Percentiles rank a stretch among this genome's conserved stretches.
Conservation (phyloP, 2,797 vertebrate genomes). For the Lutra lutra region DNA sequence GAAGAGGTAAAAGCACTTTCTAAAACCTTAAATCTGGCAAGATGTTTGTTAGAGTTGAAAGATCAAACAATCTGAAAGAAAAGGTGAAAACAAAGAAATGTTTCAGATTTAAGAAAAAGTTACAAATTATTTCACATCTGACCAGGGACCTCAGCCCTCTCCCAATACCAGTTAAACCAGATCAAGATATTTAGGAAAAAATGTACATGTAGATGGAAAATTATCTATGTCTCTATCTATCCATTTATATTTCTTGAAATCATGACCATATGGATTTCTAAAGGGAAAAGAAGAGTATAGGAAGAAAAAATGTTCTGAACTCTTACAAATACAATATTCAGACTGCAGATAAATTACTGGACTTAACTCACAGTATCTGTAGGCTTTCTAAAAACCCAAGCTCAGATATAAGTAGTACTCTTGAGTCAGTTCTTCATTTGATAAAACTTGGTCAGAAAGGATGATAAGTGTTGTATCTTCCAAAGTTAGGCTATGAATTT, state of each 20-base stretch:
- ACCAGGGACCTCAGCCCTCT: not conserved
- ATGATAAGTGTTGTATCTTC: not conserved
- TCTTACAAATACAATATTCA: not conserved
- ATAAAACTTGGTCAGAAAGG: not conserved
- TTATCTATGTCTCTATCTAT: not conserved
- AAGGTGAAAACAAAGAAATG: slow-evolving; percentile 61
- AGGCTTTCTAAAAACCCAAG: not conserved
- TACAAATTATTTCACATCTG: slow-evolving; percentile 45
- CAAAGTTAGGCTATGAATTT: not conserved
- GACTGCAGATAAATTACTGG: not conserved
- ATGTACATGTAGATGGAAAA: not conserved
- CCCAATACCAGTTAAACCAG: not conserved
- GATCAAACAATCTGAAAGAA: slow-evolving; percentile 66
- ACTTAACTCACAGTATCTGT: not conserved
- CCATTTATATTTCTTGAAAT: not conserved
- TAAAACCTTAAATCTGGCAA: slow-evolving; percentile 69
- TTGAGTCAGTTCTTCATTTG: slow-evolving; percentile 11
- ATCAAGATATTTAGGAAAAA: not conserved
- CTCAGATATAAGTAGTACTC: not conserved
- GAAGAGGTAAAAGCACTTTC: slow-evolving; percentile 48
- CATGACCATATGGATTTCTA: not conserved
- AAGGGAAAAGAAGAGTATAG: not conserved
- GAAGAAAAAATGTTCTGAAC: not conserved
- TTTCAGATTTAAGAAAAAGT: slow-evolving; percentile 54
- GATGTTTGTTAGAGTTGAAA: slow-evolving; percentile 60